Conservation (phyloP, 2,113 vertebrate species). For the Crypturellus undulatus region DNA sequence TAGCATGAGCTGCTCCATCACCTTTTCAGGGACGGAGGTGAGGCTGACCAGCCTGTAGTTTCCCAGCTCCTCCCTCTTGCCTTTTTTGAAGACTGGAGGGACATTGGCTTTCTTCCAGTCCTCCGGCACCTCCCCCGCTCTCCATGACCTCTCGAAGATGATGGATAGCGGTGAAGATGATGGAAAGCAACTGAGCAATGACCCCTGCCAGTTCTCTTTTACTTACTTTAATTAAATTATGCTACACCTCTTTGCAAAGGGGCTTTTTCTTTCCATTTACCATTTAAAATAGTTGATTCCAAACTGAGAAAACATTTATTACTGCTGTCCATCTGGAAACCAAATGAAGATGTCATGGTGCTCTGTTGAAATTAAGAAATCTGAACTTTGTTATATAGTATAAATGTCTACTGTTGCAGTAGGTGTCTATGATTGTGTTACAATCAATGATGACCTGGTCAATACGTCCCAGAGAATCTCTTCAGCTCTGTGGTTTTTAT, state of each 20-base stretch:
- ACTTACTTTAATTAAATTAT: not conserved
- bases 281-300: constrained; percentile 25
- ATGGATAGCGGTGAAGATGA: too few species aligned
- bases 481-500: constrained; percentile 18
- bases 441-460: constrained; percentile 33
- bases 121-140: too few species aligned
- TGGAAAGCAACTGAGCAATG: too few species aligned
- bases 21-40: too few species aligned
- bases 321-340: not conserved
- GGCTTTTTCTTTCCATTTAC: constrained; percentile 33
- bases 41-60: too few species aligned
- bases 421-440: constrained; percentile 11
- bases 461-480: constrained; percentile 20
- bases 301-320: constrained; percentile 41
- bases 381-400: constrained; percentile 1
- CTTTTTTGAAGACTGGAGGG: too few species aligned
- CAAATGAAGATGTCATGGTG: not conserved
- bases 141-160: too few species aligned
- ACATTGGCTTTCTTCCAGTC: too few species aligned
- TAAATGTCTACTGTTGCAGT: not conserved
- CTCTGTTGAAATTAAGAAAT: constrained; percentile 13
- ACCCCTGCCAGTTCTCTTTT: too few species aligned
- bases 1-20: too few species aligned
- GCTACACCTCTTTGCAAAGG: constrained; percentile 21
- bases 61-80: too few species aligned